Evolutionary conservation across 2,113 vertebrate species (phyloP).

Genomic region (Vombatus ursinus): DNA sequence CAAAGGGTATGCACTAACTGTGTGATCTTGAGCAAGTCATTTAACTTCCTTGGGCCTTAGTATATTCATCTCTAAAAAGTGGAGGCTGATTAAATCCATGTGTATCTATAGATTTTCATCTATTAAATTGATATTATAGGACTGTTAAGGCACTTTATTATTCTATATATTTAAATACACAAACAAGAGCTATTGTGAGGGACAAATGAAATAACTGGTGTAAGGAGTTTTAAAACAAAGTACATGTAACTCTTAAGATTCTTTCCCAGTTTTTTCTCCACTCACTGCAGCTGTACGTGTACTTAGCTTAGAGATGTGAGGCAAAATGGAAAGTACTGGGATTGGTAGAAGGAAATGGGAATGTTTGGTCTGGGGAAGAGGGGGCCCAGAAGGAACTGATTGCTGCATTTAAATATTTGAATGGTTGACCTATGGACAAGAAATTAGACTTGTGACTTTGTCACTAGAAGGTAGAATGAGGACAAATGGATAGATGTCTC

Average conservation of each 20-base stretch:
- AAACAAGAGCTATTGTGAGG: no score
- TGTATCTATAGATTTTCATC: neutral
- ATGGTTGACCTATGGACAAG: no score
- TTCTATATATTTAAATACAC: neutral
- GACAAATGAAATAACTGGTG: no score
- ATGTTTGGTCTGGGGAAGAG: neutral
- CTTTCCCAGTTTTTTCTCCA: neutral
- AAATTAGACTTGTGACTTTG: no score
- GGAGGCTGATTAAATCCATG: neutral
- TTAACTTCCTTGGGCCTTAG: neutral
- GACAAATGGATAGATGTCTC: no score
- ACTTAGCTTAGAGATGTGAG: neutral
- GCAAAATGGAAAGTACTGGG: neutral
- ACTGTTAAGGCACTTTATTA: neutral
- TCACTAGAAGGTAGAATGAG: no score
- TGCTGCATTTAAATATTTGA: no score
- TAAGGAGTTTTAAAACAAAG: neutral
- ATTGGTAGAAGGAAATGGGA: neutral
- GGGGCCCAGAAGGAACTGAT: no score
- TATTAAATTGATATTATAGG: neutral
- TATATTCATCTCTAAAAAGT: neutral
- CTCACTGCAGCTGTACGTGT: neutral
- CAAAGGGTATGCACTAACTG: no score
- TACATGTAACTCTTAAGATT: neutral
- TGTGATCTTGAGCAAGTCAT: neutral